Base-by-base conservation (phyloP, 1,140 invertebrate genomes). In the Eulimnadia texana region DNA sequence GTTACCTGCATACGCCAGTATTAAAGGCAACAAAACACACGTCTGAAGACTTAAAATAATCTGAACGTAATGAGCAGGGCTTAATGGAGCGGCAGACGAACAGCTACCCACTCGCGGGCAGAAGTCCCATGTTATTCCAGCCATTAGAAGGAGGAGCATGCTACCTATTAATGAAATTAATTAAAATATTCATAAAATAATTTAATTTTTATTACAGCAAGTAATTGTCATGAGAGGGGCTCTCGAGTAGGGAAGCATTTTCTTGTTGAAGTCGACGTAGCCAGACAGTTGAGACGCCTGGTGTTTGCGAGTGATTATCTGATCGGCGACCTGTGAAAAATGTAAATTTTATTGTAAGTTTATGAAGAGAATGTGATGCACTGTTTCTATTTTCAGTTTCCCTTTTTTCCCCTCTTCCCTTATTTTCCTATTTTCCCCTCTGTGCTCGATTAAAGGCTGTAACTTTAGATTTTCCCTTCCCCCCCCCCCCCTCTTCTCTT, bases 11-110 rank as follows among this genome's bases (percentile, higher is more conserved):
- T 57, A 57, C 16, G 55, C 55, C 16, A 57, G 25, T 11, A 27
- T 29, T 0, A 57, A 23, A 23, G 55, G 55, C 20, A 57, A 19
- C n/a, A 57, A 27, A 19, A 57, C 29, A 16, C 55, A n/a, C n/a
- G 55, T 54, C 50, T 61, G 50, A 6, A 61, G 27, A 42, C 50
- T 61, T 23, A 61, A 29, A 13, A 61, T 54, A 20, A 61, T 29
- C 42, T 61, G 60, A 11, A 61, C 33, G 20, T 61, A 61, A 27
- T 61, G 60, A 42, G 53, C 27, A 29, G 60, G 60, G 3, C 28
- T 61, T 20, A 61, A 27, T 2, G 28, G 60, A 29, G 53, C 60
- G 28, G 42, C 28, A n/a, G 51, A 23, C 1, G 60, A 55, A 22
- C 60, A 61, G 23, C 25, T 25, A 24, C 33, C 60, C 24, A 28